Evolutionary conservation across 2,888 invertebrate genomes (phyloP).

Genomic region (Agriotes lineatus): DNA sequence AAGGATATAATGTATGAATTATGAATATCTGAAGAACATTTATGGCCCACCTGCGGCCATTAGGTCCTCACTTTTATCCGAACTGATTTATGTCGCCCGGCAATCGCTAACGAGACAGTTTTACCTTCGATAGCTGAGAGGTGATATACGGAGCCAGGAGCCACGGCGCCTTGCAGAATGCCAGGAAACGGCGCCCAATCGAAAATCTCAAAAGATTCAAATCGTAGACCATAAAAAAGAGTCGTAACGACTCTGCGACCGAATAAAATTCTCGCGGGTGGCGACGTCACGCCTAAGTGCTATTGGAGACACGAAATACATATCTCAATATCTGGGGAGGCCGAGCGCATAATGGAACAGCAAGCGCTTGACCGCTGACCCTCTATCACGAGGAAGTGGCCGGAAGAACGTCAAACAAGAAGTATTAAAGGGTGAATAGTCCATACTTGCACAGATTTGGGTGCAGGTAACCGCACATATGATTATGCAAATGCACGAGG

Average conservation of each 20-base stretch:
- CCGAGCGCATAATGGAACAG: slow-evolving; percentile 52
- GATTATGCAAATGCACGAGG: slow-evolving; percentile 57
- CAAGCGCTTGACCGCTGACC: slow-evolving; percentile 56
- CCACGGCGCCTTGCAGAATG: slow-evolving; percentile 51
- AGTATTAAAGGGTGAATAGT: slow-evolving; percentile 46
- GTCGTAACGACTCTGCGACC: slow-evolving; percentile 54
- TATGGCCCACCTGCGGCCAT: slow-evolving; percentile 63
- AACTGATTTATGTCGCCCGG: slow-evolving; percentile 59
- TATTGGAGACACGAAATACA: slow-evolving; percentile 48
- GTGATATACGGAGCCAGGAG: slow-evolving; percentile 53
- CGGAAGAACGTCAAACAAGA: slow-evolving; percentile 52
- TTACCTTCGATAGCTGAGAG: slow-evolving; percentile 49
- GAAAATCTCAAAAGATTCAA: slow-evolving; percentile 59
- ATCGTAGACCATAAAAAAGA: slow-evolving; percentile 57
- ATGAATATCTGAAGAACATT: slow-evolving; percentile 58
- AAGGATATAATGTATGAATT: slow-evolving; percentile 59
- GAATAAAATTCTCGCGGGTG: slow-evolving; percentile 51
- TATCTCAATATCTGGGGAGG: slow-evolving; percentile 48
- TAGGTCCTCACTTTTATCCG: slow-evolving; percentile 60
- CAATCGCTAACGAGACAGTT: slow-evolving; percentile 60
- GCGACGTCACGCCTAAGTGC: slow-evolving; percentile 53
- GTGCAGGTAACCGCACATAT: slow-evolving; percentile 65
- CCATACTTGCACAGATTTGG: slow-evolving; percentile 66
- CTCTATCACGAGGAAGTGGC: slow-evolving; percentile 52
- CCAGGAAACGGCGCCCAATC: slow-evolving; percentile 58